A percentile compares a stretch with the other conserved stretches of the same genome.
Evolutionary conservation across 2,113 vertebrate species (phyloP).

Genomic region (Acanthisitta chloris): DNA sequence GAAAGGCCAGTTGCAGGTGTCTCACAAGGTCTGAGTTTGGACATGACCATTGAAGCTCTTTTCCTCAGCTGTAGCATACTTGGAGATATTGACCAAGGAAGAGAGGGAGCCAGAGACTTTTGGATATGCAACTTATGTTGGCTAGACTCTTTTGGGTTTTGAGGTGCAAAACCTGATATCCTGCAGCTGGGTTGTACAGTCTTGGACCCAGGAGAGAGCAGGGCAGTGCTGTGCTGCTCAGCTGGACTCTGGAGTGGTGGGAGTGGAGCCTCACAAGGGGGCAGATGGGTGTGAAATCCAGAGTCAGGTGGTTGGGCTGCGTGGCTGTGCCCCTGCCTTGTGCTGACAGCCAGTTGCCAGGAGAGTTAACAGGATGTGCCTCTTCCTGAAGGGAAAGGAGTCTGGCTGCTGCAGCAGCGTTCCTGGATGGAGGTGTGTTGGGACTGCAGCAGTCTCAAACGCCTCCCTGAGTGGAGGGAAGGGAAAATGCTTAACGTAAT

Average conservation of each 20-base stretch:
- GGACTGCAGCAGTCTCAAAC: not conserved
- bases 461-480: not conserved
- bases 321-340: rapidly evolving
- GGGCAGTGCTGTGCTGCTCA: not conserved
- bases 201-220: not conserved
- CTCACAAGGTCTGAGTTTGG: not conserved
- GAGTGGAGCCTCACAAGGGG: not conserved
- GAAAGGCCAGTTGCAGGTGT: not conserved
- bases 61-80: not conserved
- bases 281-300: rapidly evolving
- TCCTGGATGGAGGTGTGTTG: not conserved
- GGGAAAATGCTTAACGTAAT: not conserved
- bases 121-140: not conserved
- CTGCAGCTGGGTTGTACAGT: not conserved
- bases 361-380: not conserved
- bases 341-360: not conserved
- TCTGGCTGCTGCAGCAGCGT: not conserved
- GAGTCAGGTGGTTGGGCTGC: not conserved
- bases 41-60: not conserved
- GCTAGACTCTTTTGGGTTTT: not conserved
- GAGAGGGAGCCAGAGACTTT: not conserved
- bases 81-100: not conserved
- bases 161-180: not conserved
- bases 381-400: not conserved
- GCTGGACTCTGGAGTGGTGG: not conserved